Evolutionary conservation across 2,888 invertebrate genomes (phyloP), one percentile per base, ranked within the genome.

Genomic region (Agrilus mali): DNA sequence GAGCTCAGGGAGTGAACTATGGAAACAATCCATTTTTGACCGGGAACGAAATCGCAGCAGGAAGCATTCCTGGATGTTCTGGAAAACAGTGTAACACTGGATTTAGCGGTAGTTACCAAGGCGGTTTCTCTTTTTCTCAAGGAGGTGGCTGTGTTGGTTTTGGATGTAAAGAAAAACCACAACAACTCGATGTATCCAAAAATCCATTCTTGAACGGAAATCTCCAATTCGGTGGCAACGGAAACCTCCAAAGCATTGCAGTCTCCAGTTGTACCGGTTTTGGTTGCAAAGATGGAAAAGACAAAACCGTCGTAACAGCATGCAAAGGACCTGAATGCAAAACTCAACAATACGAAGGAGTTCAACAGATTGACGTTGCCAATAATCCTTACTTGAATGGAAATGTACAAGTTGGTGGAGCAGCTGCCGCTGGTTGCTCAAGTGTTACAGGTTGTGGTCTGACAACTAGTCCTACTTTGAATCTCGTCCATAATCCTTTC

Each of bases 131-230:
- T 7, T 16, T 8, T 17, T 38, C 42, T 16, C 13, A 33, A 13
- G n/a, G 33, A 32, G 17, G 16, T n/a, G 37, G 42, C 8, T 41
- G 34, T 3, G 33, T 41, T 20, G 33, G 40, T 16, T 33, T 16
- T 10, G 33, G 27, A 2, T 27, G 27, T 4, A 27, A 27, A 27
- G 8, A 43, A 10, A 27, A 27, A 10, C 27, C 27, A 10, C 27
- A 27, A 10, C 27, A 47, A 20, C 42, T 54, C 20, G 53, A 57
- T 27, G 44, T 60, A 7, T 53, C 49, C 8, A 44, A 50, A 7
- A 63, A 63, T 49, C 62, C 62, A 10, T 63, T 60, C 49, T 51
- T 63, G 14, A 60, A 47, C 41, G 59, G 59, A 3, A 42, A 48
- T 27, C 10, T 4, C 27, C 27, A 27, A 10, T 27, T 27, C n/a